Evolutionary conservation across 2,797 vertebrate species (phyloP).

Genomic region (Myiotriccus ornatus): DNA sequence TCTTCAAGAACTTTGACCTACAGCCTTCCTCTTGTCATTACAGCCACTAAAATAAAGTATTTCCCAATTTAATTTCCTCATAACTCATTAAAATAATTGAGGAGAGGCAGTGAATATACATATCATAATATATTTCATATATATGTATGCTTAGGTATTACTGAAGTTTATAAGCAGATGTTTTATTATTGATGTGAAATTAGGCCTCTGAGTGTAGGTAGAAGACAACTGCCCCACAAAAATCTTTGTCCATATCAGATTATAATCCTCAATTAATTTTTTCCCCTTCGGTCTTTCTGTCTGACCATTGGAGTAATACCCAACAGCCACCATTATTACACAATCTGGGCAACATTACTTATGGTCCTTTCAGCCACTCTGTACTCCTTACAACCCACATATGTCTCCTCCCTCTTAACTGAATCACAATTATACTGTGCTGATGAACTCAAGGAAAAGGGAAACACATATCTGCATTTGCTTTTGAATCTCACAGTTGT

Average conservation of each 20-base stretch:
- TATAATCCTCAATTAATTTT: neutral
- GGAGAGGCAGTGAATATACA: neutral
- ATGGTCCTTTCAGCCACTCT: neutral
- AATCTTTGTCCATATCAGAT: neutral
- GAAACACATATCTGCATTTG: conserved; percentile 24
- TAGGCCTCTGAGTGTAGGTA: neutral
- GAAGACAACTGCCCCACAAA: neutral
- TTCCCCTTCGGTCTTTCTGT: neutral
- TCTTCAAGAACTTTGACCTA: neutral
- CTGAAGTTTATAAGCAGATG: neutral
- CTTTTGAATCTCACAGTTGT: conserved; percentile 12
- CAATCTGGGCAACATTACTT: neutral
- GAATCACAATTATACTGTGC: neutral
- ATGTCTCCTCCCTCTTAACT: neutral
- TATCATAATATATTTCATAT: neutral
- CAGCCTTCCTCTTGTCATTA: neutral
- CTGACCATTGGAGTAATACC: neutral
- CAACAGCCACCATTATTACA: neutral
- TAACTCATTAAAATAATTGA: neutral
- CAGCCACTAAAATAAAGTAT: neutral
- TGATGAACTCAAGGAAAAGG: neutral
- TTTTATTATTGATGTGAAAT: neutral
- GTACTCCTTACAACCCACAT: neutral
- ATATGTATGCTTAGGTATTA: neutral
- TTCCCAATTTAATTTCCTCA: neutral